Evolutionary conservation across 2,888 invertebrate species (phyloP), one percentile per base, ranked within the genome.

Genomic region (Cartodere bifasciata): DNA sequence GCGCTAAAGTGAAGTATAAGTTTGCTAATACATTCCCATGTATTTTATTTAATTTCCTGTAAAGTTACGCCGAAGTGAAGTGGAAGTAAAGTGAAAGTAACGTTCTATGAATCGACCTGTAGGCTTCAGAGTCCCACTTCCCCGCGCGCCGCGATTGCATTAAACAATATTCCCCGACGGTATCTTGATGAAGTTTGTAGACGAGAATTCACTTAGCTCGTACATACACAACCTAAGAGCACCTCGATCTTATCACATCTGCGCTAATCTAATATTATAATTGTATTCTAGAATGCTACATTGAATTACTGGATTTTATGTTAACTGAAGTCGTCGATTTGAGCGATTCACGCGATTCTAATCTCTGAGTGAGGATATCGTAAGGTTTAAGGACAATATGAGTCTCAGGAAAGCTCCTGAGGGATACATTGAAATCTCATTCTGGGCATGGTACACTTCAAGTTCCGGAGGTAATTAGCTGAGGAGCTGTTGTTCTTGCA

Each of bases 211-310:
- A 55, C 55, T 55, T 55, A 55, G 47, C 44, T 47, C 45, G 46
- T 42, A 39, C 38, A 42, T 43, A 42, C 44, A 42, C 39, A 30
- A 37, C 42, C 45, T 39, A 42, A 49, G 44, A 46, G 46, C 44
- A 44, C 40, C 43, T 38, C 40, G 53, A 55, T 55, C 50, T 52
- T 55, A 54, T 53, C 55, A 47, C 39, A 43, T 37, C 36, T 34
- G 44, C 50, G 51, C 57, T 61, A 60, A 61, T 61, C 59, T 61
- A 61, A 61, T 61, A 61, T 61, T 61, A 59, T 61, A 61, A 61
- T 61, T 61, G 60, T 59, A 60, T 61, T 58, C 56, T 52, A 31
- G 46, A 48, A 58, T 58, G 60, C 53, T 56, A 53, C 58, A 52
- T 58, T 55, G 56, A 59, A 59, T 61, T 61, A 61, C 55, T 58